Evolutionary conservation across 2,113 vertebrate species (phyloP), one percentile per base, ranked within the genome.

Genomic region (Colinus virginianus): DNA sequence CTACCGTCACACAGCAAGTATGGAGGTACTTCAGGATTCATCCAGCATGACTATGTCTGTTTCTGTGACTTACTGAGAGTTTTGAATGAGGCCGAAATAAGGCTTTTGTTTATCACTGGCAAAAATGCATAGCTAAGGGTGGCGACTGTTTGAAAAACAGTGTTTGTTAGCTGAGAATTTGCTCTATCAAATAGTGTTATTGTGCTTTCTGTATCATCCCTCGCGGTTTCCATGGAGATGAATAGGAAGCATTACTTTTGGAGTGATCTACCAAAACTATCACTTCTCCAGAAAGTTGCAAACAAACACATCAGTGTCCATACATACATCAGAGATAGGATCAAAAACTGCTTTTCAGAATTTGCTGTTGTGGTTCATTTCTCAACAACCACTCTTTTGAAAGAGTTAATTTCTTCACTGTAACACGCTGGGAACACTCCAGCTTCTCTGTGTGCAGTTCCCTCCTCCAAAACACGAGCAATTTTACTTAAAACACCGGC

Each of bases 391-490:
- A 10, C 3, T 84, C 30, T 62, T 95, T 69, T 40, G 49, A 74
- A 88, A 80, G 53, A 59, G 43, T 23, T 1, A 17, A n/a, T 40
- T 84, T 84, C 17, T 66, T 22, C 53, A 34, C 10, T 3, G 28
- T 10, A 56, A 68, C 0, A 1, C 32, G 13, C 32, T 3, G n/a
- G 13, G 18, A 56, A 61, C 1, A 14, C 43, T 68, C 40, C 13
- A 28, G 18, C 26, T 36, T 69, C 62, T 48, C 3, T 0, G 6
- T 62, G 62, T 32, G 28, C 18, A 45, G 63, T 10, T 43, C 3
- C 1, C 26, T 56, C 11, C 7, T 76, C 38, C 63, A 34, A 77
- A 89, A 78, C 7, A 78, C 0, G 32, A 88, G 17, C 38, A 18
- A 46, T 30, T 53, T 19, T n/a, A 22, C 30, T 15, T 63, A 32